Percentiles rank a stretch among this genome's conserved stretches.
phyloP scores from a whole-genome alignment of 2,113 vertebrate species.

The Elephantulus edwardii region DNA sequence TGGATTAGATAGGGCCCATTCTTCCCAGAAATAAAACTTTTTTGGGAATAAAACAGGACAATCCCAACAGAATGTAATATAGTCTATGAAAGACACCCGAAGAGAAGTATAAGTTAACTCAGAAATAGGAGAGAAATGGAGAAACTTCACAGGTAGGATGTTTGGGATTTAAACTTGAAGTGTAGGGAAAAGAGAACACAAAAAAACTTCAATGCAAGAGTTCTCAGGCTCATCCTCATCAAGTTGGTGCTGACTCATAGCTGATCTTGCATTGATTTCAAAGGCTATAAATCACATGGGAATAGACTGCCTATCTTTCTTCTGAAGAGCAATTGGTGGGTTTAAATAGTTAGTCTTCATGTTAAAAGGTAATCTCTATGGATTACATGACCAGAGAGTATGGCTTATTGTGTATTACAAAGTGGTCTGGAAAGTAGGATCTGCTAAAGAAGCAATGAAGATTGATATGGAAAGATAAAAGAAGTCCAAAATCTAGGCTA shows the following conservation, averaged over 20 bases:
- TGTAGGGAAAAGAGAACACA: not conserved
- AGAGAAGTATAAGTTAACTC: not conserved
- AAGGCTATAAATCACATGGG: no score
- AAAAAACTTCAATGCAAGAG: not conserved
- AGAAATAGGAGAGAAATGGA: not conserved
- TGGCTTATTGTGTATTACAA: not conserved
- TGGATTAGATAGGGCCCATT: not conserved
- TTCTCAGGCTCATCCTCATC: no score
- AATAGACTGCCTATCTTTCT: no score
- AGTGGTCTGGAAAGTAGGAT: no score
- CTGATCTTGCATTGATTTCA: no score
- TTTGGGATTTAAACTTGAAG: not conserved
- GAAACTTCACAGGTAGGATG: not conserved
- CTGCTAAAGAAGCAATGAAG: not conserved
- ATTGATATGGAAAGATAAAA: not conserved
- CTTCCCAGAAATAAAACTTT: not conserved
- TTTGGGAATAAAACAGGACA: not conserved
- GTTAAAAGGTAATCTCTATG: no score
- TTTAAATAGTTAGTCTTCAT: no score
- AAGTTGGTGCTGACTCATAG: no score
- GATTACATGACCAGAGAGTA: no score
- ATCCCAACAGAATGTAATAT: no score
- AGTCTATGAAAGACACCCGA: not conserved
- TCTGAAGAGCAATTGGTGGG: no score
- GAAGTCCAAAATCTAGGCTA: not conserved